Base-by-base conservation (phyloP, 2,113 vertebrate genomes). In the Corythoichthys haematopterus region DNA sequence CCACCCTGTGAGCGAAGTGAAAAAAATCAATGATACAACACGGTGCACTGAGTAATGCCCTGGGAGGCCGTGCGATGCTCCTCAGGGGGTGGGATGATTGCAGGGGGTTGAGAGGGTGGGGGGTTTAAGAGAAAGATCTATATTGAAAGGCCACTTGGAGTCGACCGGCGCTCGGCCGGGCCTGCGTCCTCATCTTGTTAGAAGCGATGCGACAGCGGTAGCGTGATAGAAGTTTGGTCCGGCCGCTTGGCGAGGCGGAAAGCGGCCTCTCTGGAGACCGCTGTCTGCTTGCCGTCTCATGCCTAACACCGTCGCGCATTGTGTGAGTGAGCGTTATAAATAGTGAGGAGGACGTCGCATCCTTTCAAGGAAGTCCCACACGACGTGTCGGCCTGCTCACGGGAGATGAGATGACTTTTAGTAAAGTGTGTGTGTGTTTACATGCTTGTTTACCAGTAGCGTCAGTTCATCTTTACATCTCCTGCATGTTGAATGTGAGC, bases 11-110 rank as follows among this genome's bases (percentile, higher is more conserved):
- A 68, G 55, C 65, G 60, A 70, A 81, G 81, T 76, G 86, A n/a
- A 84, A 84, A 86, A 80, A 89, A 89, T 89, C 86, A 87, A 87
- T 89, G 85, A 80, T 72, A 69, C 80, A 81, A 80, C 78, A 75
- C 77, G 59, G 70, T 76, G 78, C 76, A 80, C 66, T 69, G 71
- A 66, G 71, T 84, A 78, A 80, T 85, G 82, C 70, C 74, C 76
- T 68, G 53, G 61, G 75, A 86, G 69, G 70, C 75, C 69, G 72
- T 69, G 40, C 64, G 72, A 79, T 65, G 82, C 80, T 72, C 63
- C 48, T 59, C 45, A 45, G 28, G 13, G 59, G 75, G 80, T 70
- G 66, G 65, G 75, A 64, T 79, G 84, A 85, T 80, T 43, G 9
- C 6, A n/a, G n/a, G n/a, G n/a, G n/a, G n/a, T n/a, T n/a, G n/a